Evolutionary conservation across 2,113 vertebrate species (phyloP).

Genomic region (Silurus meridionalis): DNA sequence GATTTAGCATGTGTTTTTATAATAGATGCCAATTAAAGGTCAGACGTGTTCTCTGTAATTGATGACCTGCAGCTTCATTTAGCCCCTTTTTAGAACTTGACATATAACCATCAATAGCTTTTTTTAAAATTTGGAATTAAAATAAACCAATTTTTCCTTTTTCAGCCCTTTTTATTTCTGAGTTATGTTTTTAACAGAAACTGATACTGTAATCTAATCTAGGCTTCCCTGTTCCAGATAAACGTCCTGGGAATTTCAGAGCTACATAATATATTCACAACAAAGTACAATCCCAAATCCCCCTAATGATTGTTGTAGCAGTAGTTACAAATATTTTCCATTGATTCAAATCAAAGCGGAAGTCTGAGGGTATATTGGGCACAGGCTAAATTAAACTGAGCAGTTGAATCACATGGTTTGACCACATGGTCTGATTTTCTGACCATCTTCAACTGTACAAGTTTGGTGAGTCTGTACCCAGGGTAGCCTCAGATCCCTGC

Average conservation of each 20-base stretch:
- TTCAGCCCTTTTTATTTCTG: neutral
- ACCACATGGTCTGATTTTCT: neutral
- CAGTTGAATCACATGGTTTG: neutral
- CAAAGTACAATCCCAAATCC: neutral
- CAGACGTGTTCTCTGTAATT: neutral
- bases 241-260: neutral
- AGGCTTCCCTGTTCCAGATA: neutral
- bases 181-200: neutral
- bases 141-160: neutral
- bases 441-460: neutral
- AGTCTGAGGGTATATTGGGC: neutral
- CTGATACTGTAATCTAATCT: neutral
- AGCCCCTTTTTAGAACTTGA: constrained; percentile 16
- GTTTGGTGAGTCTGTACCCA: neutral
- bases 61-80: constrained; percentile 11
- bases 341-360: neutral
- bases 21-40: constrained; percentile 37
- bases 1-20: constrained; percentile 52
- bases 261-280: neutral
- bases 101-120: neutral
- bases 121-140: neutral
- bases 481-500: neutral
- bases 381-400: neutral
- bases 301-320: neutral
- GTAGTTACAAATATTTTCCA: neutral